These are phyloP conservation scores for Himalopsyche kuldschensis DNA, from an alignment of 2,888 invertebrate species.

Conservation along the genomic window DNA sequence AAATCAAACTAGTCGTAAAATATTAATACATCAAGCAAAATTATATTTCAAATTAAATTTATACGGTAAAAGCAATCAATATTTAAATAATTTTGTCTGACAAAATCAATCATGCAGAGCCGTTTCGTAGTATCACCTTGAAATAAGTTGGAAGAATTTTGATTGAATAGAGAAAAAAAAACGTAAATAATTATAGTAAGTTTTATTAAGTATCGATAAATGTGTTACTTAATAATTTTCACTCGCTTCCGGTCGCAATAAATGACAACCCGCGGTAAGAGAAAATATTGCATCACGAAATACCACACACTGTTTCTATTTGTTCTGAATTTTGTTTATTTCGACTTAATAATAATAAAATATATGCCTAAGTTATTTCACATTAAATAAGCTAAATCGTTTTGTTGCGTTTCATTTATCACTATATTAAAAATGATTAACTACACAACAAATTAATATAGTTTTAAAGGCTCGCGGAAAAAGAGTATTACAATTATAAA, in stretches of 20 bases:
- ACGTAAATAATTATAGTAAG: background rate
- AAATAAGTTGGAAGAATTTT: background rate
- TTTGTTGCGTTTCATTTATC: too few species aligned
- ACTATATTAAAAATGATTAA: too few species aligned
- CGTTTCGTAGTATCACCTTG: background rate
- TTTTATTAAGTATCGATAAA: background rate
- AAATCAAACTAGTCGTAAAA: too few species aligned
- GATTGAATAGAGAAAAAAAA: background rate
- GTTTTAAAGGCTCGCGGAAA: too few species aligned
- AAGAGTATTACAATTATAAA: too few species aligned
- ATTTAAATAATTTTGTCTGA: slow-evolving; percentile 22
- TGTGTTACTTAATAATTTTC: background rate
- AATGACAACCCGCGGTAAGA: background rate
- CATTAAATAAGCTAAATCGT: too few species aligned
- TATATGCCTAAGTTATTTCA: too few species aligned
- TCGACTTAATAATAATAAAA: too few species aligned
- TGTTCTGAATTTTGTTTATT: too few species aligned
- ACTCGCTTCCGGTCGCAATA: background rate
- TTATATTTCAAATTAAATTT: too few species aligned
- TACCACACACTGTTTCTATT: background rate
- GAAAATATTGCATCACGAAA: background rate
- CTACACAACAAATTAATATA: too few species aligned
- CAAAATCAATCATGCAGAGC: background rate
- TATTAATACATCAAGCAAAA: too few species aligned
- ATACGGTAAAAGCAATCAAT: background rate